Base-by-base conservation (phyloP, 2,113 vertebrate species). In the Struthio camelus region DNA sequence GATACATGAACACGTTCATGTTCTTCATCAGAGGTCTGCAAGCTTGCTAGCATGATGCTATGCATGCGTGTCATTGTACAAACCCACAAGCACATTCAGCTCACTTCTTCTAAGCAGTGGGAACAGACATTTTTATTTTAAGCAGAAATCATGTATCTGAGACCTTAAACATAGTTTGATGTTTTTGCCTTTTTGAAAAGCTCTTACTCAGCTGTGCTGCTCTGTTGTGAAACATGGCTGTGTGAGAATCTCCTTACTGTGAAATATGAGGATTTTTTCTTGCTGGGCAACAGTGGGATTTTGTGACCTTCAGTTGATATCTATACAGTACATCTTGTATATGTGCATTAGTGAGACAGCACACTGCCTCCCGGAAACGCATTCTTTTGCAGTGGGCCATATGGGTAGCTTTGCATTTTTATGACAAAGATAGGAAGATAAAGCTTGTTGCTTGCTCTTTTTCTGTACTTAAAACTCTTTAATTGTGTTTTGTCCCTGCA, bases 331-430 rank as follows among this genome's bases (percentile, higher is more conserved):
- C 82, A 95, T 96, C 72, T 91, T 94, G 71, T 93, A 62, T 95
- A 64, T 76, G 53, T 90, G 91, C 3, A 0, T 36, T 72, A 94
- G 48, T 34, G 89, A 96, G 76, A 73, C 73, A 93, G 87, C 89
- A 82, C 73, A 85, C 75, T 94, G 95, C 94, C 90, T 94, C 80
- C 96, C 96, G 96, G 96, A 97, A 96, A 91, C 82, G 23, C 95
- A 95, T 97, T 95, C 87, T 97, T 97, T 96, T 96, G 76, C 90
- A 87, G 73, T 94, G 89, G 94, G 80, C 94, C 94, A 89, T 97
- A 91, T 94, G 92, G 90, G 90, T 97, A 95, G 59, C 82, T 95
- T 90, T 94, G 83, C 78, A 72, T 93, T 95, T 96, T 96, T 95
- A 93, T 91, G 90, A 94, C 94, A 87, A 86, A 95, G 91, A 97